These are phyloP conservation scores for Eriocheir sinensis DNA, from an alignment of 1,140 invertebrate genomes.

Conservation along the genomic window DNA sequence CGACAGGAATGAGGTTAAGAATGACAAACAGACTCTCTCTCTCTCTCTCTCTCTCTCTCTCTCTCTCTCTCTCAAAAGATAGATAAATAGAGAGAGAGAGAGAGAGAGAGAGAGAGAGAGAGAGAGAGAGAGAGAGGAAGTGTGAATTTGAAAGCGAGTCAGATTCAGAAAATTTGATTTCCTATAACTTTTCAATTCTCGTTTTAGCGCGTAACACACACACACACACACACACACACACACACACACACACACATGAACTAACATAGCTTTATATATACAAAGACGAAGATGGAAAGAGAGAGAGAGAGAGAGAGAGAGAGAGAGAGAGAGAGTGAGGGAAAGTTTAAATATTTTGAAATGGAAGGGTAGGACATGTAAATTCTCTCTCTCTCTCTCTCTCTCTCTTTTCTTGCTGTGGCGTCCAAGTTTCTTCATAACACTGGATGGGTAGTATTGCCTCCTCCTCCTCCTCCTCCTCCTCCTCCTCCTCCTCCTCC, in stretches of 20 bases:
- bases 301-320: not conserved
- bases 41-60: too few species aligned
- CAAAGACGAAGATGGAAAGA: not conserved
- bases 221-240: too few species aligned
- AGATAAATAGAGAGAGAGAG: not conserved
- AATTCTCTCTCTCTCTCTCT: too few species aligned
- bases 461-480: not conserved
- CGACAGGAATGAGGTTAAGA: too few species aligned
- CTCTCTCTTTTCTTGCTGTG: constrained; percentile 24
- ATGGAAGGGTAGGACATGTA: too few species aligned
- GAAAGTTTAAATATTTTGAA: too few species aligned
- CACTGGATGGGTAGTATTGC: constrained; percentile 1
- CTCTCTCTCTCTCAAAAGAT: not conserved
- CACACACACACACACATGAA: too few species aligned
- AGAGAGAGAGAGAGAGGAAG: not conserved
- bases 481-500: not conserved
- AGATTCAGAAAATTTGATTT: too few species aligned
- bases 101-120: not conserved
- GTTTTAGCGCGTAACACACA: too few species aligned
- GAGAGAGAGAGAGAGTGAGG: constrained; percentile 20
- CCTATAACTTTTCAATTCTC: too few species aligned
- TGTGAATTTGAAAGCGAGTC: not conserved
- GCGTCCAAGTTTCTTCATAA: constrained; percentile 6
- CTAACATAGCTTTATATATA: too few species aligned
- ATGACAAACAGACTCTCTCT: too few species aligned